Base-by-base conservation (phyloP, 2,888 invertebrate species). In the Ctenicera cuprea region DNA sequence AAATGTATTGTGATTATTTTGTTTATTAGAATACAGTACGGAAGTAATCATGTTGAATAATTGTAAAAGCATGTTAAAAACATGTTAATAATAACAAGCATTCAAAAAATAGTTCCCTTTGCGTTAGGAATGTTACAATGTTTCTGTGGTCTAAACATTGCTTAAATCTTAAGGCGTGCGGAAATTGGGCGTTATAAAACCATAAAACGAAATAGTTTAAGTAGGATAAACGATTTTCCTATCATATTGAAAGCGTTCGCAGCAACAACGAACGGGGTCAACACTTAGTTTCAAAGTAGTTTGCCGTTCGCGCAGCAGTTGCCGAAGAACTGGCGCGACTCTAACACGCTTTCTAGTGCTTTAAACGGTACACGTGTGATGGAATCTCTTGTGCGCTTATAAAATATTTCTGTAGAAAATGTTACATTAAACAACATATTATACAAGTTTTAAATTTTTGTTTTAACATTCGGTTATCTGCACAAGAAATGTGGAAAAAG, bases 241-340 rank as follows among this genome's bases (percentile, higher is more conserved):
- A 54, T 66, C 52, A 54, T 26, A 66, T 54, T 66, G 22, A 41
- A 71, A 71, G 50, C 69, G 78, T 38, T 73, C 67, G 69, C 71
- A 71, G 77, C 76, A 74, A 71, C 73, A 74, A 70, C 59, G 78
- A 80, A 78, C 79, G 80, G 78, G 80, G 80, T 80, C 80, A 80
- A 71, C 75, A 68, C 72, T 68, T 71, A 59, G 61, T 65, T 73
- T 71, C 62, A 69, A 66, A 74, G 71, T 73, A 73, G 74, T 73
- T 72, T 62, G 50, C 63, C 74, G 74, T 64, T 74, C 74, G 71
- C 74, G 63, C 73, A 73, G 67, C 76, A 76, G 76, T 76, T 73
- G 66, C 52, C 62, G 66, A 71, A 71, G 71, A 71, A 76, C 73
- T 68, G 63, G 75, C 74, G 76, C 70, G 38, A 54, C 37, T 61